Base-by-base conservation (phyloP, 1,140 invertebrate species). In the Drosophila ironensis region DNA sequence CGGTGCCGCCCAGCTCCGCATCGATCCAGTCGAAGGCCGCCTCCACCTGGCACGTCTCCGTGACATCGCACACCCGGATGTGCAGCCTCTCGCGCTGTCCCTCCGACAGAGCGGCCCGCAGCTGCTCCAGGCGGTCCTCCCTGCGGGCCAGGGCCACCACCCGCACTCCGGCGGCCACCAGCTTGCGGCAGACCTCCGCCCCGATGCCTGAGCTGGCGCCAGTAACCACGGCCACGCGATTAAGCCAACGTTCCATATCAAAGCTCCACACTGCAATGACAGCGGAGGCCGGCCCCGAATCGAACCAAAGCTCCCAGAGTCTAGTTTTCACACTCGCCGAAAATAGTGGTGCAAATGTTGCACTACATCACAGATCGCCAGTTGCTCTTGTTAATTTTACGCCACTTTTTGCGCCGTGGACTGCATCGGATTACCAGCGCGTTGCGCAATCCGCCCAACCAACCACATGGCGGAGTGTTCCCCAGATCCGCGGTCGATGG, bases 131-230 rank as follows among this genome's bases (percentile, higher is more conserved):
- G 14, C 91, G 90, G 2, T 93, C 91, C 2, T 92, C 60, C 42
- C 94, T 92, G 46, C 94, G 91, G 0, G 94, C 94, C 25, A 95
- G 90, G 1, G 93, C 95, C 1, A 95, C 92, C 4, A 96, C 95
- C 30, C 90, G 91, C 47, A 96, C 72, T 0, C 94, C 94, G 22
- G 91, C 84, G 14, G 91, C 74, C 0, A 93, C 92, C 1, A 96
- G 86, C 1, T 84, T 63, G 42, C 91, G 87, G n/a, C 91, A 90
- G 2, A 93, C 88, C 0, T 90, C 92, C 0, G 92, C 92, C 0
- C 95, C 95, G 4, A 96, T 95, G 0, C 95, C 95, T 0, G 91
- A 90, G 50, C 93, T 95, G 1, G 94, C 94, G 0, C 94, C 95
- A 1, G 95, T 95, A 14, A 96, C 93, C 7, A 96, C 91, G 0